These are phyloP conservation scores for Lamproptera curius DNA, from an alignment of 2,888 invertebrate genomes.

Conservation along the genomic window DNA sequence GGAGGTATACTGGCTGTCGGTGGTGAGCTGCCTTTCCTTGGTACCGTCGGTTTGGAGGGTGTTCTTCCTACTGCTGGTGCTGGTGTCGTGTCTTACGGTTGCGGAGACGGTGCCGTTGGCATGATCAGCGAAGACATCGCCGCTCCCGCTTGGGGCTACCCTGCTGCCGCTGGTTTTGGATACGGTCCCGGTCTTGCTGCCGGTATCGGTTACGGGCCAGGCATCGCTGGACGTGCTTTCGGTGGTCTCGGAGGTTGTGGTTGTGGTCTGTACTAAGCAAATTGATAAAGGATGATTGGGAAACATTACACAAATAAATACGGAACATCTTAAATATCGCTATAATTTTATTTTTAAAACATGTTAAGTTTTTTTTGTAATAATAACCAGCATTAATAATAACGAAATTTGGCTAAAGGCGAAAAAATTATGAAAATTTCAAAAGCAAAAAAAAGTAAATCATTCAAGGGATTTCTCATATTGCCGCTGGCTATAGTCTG, in stretches of 20 bases:
- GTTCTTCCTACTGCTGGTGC: constrained; percentile 36
- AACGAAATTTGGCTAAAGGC: too few species aligned
- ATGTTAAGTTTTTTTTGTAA: too few species aligned
- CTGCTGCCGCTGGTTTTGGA: not conserved
- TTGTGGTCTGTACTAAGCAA: not conserved
- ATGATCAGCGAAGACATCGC: not conserved
- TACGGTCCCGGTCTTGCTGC: not conserved
- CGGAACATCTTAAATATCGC: too few species aligned
- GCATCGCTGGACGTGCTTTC: constrained; percentile 18
- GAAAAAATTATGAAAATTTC: too few species aligned
- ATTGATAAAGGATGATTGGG: too few species aligned
- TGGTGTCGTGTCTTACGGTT: constrained; percentile 35
- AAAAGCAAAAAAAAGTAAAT: too few species aligned
- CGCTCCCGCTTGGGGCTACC: not conserved
- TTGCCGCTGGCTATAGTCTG: too few species aligned
- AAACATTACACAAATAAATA: too few species aligned
- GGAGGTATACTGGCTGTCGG: constrained; percentile 32
- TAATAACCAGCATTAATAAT: too few species aligned
- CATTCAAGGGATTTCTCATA: too few species aligned
- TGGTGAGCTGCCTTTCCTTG: constrained; percentile 35
- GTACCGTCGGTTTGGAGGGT: constrained; percentile 38
- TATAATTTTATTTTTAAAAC: too few species aligned
- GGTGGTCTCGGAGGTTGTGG: constrained; percentile 8
- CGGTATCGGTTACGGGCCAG: constrained; percentile 10
- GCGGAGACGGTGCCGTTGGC: constrained; percentile 40